Base-by-base conservation (phyloP, 2,888 invertebrate species). In the Perdita meconis region DNA sequence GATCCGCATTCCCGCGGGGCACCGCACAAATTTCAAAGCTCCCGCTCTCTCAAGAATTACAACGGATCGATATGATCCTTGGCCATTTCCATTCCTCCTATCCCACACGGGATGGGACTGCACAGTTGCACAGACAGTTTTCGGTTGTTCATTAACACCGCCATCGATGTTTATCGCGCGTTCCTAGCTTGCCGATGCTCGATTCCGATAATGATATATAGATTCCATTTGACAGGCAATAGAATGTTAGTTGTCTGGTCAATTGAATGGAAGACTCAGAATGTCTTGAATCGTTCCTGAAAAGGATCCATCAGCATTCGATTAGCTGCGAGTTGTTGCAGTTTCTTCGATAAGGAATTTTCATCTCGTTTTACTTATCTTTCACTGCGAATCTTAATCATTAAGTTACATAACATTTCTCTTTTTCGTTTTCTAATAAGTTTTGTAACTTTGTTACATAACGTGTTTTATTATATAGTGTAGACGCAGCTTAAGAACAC, bases 1-100 rank as follows among this genome's bases (percentile, higher is more conserved):
- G 86, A 85, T 84, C 78, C 70, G 75, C 60, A 65, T 81, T 81
- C 76, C 77, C 82, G 65, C 66, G 80, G 81, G 81, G 60, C 66
- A 69, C 76, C 74, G 71, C 78, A 67, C 76, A 76, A 78, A 67
- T 78, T 78, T 78, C 79, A 60, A 61, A 75, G 76, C 70, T 67
- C 51, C 40, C 60, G 68, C 34, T 47, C 67, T 73, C 77, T 59
- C 73, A 77, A 78, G 69, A 78, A 78, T 78, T 66, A 61, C 56
- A 44, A 30, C 40, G n/a, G 61, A 66, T 66, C 77, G 64, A 73
- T 73, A 74, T 34, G 30, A 59, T 73, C 47, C 55, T 73, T 47
- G 51, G 59, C 24, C 53, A 57, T 64, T 77, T 64, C 26, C 68
- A 57, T 53, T 38, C 50, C 51, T 30, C 26, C 40, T 5, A n/a